phyloP scores from a whole-genome alignment of 2,113 vertebrate species.

The Pardalotus punctatus region DNA sequence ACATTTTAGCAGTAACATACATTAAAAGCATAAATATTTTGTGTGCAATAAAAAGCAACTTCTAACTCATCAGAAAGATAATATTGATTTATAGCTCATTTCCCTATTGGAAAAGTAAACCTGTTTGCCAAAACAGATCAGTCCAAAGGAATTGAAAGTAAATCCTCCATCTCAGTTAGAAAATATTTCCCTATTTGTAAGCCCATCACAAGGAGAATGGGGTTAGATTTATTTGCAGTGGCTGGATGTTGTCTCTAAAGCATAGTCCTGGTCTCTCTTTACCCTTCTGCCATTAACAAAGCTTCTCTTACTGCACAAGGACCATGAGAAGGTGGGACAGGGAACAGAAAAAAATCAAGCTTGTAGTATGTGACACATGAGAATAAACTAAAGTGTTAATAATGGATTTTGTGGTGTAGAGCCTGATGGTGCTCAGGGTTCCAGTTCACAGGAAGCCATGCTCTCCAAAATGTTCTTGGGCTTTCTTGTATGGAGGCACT shows the following conservation, averaged over 20 bases:
- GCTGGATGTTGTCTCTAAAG: not conserved
- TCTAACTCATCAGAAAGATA: not conserved
- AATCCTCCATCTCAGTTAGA: not conserved
- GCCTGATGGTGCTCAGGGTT: not conserved
- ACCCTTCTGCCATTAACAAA: not conserved
- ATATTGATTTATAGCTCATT: not conserved
- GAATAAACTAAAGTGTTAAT: not conserved
- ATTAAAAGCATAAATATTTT: not conserved
- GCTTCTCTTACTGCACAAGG: not conserved
- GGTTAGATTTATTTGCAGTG: not conserved
- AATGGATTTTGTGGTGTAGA: not conserved
- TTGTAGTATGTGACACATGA: not conserved
- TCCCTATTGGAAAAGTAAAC: not conserved
- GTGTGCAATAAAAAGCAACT: not conserved
- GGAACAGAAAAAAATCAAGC: not conserved
- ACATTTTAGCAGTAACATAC: not conserved
- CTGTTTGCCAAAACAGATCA: not conserved
- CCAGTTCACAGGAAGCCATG: not conserved
- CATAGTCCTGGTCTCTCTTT: not conserved
- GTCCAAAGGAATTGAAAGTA: not conserved
- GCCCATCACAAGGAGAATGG: not conserved
- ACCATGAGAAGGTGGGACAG: rapidly evolving
- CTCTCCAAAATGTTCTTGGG: not conserved
- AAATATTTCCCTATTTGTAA: not conserved
- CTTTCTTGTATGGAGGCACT: not conserved